Conservation (phyloP, 2,888 invertebrate genomes). For the Sminthurinus aureus region DNA sequence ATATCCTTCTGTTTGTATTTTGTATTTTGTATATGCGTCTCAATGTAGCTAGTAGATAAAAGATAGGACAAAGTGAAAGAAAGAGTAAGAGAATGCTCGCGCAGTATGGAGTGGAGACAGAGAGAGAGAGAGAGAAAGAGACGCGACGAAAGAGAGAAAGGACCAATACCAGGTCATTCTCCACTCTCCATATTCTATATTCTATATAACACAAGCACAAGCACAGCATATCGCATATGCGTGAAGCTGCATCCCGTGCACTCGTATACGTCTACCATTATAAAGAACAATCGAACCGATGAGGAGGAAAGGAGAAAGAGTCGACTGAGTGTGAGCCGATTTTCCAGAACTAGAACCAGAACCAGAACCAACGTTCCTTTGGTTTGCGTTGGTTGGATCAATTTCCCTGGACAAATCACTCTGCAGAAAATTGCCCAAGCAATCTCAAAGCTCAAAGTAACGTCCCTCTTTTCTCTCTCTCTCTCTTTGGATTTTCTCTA, state of each 20-base stretch:
- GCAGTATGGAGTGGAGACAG: constrained; percentile 22
- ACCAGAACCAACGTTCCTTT: background rate
- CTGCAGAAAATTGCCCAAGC: constrained; percentile 41
- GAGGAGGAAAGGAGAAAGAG: too few relatives aligned
- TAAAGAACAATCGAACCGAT: background rate
- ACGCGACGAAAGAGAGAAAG: background rate
- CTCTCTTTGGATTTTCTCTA: background rate
- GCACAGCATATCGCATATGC: too few relatives aligned
- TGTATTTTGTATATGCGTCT: too few relatives aligned
- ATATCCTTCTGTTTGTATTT: background rate
- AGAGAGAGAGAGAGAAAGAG: background rate
- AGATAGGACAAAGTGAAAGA: too few relatives aligned
- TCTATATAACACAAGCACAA: too few relatives aligned
- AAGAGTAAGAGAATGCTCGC: background rate
- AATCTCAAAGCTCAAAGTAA: constrained; percentile 20
- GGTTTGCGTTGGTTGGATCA: constrained; percentile 32
- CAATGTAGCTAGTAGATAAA: too few relatives aligned
- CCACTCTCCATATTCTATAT: background rate
- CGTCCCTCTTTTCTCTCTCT: constrained; percentile 12
- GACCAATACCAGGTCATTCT: constrained; percentile 25
- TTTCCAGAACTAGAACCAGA: constrained; percentile 22
- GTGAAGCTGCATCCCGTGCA: background rate
- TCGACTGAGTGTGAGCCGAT: constrained; percentile 19
- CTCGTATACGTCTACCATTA: too few relatives aligned
- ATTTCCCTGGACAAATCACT: constrained; percentile 50